Base-by-base conservation (phyloP, 2,888 invertebrate genomes). In the Hylaea fasciaria region DNA sequence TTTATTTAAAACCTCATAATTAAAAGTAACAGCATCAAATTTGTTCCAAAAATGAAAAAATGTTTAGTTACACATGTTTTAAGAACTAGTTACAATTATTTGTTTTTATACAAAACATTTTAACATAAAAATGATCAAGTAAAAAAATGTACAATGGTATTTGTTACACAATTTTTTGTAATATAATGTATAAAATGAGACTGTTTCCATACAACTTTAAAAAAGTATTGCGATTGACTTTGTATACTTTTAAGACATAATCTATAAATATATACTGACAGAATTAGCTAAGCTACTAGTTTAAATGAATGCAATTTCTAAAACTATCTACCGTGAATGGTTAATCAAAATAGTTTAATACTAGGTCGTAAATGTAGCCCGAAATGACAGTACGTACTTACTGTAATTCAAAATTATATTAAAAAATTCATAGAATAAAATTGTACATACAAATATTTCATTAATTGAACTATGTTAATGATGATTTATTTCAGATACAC, bases 1-100 rank as follows among this genome's bases (percentile, higher is more conserved):
- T 91, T 90, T 91, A 91, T 89, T 91, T 74, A 84, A 87, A 90
- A 88, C 88, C 85, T 87, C 87, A 87, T 89, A 88, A 91, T 90
- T 86, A 85, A 71, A 87, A 84, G 79, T 87, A 91, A 91, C 87
- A 86, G 83, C 85, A 81, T 88, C 85, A 86, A 88, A 86, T 79
- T 82, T 81, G 76, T 82, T 87, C 81, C 77, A 84, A 86, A 85
- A 89, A 86, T 80, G 71, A 85, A 83, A 85, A n/a, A 81, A 78
- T 70, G 78, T 74, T 77, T 81, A 81, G 76, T 69, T 79, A 77
- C 77, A 74, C 71, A 70, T 72, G 68, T 75, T 76, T 7, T 32
- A 9, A 28, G 7, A 73, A 75, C 72, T 74, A 76, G 69, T 71
- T 66, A 68, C 66, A 61, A 62, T 65, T 76, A 76, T 77, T 72